Evolutionary conservation across 2,888 invertebrate species (phyloP).

Genomic region (Fragum whitleyi): DNA sequence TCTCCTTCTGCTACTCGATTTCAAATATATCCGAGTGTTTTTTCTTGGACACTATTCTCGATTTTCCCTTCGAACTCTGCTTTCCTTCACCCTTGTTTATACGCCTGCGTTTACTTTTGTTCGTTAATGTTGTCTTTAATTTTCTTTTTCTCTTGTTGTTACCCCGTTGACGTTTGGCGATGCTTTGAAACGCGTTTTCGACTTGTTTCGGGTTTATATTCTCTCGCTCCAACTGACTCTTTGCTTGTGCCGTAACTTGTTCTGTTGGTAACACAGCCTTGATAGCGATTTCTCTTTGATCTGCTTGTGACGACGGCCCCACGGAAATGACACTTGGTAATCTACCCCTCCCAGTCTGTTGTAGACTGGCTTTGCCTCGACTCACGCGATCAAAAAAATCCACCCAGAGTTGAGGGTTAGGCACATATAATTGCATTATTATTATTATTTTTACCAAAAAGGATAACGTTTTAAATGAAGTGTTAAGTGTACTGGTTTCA

Average conservation of each 20-base stretch:
- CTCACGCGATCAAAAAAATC: conserved; percentile 38
- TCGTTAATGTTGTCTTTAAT: background rate
- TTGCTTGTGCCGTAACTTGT: conserved; percentile 22
- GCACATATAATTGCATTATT: conserved; percentile 52
- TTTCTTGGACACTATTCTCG: conserved; percentile 36
- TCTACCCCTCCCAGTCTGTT: conserved; percentile 30
- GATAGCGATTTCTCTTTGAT: no score
- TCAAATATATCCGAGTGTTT: no score
- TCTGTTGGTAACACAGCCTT: conserved; percentile 18
- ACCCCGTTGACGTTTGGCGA: no score
- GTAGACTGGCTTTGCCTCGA: conserved; percentile 19
- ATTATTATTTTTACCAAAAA: conserved; percentile 20
- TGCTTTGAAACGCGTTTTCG: no score
- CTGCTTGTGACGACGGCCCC: no score
- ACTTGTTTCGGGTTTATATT: no score
- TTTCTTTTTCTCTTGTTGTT: conserved; percentile 11
- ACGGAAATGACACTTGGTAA: no score
- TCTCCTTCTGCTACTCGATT: no score
- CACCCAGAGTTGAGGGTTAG: conserved; percentile 58
- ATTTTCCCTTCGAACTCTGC: conserved; percentile 8
- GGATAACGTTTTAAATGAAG: conserved; percentile 45
- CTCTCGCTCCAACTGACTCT: background rate
- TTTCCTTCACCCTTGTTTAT: no score
- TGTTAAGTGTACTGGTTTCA: conserved; percentile 16
- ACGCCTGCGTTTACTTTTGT: background rate